Percentiles rank a stretch among this genome's conserved stretches.
These are phyloP conservation scores for Pherbina coryleti DNA, from an alignment of 2,888 invertebrate genomes.

Conservation along the genomic window DNA sequence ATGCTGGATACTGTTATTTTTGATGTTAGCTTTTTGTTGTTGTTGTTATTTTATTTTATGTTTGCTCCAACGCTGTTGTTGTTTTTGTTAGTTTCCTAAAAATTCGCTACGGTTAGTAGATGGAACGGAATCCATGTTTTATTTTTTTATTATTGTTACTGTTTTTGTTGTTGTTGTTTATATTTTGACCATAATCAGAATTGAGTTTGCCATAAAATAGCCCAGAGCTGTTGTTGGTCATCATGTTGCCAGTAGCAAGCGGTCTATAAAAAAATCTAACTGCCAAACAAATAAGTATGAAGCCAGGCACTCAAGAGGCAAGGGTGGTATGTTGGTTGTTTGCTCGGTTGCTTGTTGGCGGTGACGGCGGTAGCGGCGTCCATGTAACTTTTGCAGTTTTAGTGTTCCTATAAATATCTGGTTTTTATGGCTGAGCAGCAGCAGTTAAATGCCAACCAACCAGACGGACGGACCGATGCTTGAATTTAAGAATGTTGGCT, in stretches of 20 bases:
- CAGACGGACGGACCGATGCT: background rate
- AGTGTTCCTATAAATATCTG: slow-evolving; percentile 37
- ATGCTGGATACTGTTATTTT: background rate
- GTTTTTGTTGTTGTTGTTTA: slow-evolving; percentile 10
- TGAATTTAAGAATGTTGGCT: slow-evolving; percentile 3
- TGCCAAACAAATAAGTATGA: background rate
- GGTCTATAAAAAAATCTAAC: background rate
- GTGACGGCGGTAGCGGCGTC: background rate
- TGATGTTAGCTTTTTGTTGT: too few species aligned
- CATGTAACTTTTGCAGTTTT: slow-evolving; percentile 30
- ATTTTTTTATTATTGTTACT: background rate
- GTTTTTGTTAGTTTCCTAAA: background rate
- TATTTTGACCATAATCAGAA: slow-evolving; percentile 22
- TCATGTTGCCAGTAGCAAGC: background rate
- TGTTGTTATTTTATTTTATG: background rate
- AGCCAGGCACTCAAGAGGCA: background rate
- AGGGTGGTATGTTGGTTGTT: background rate
- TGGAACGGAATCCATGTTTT: background rate
- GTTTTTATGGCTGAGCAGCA: slow-evolving; percentile 26
- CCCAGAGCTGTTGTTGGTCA: slow-evolving; percentile 5
- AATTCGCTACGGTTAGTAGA: slow-evolving; percentile 8
- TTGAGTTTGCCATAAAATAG: slow-evolving; percentile 34
- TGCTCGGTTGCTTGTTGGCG: background rate
- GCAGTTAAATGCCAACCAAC: background rate
- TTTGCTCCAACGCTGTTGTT: background rate